A percentile compares a stretch with the other conserved stretches of the same genome.
phyloP scores from a whole-genome alignment of 2,113 vertebrate genomes.

The Brachyhypopomus occidentalis region DNA sequence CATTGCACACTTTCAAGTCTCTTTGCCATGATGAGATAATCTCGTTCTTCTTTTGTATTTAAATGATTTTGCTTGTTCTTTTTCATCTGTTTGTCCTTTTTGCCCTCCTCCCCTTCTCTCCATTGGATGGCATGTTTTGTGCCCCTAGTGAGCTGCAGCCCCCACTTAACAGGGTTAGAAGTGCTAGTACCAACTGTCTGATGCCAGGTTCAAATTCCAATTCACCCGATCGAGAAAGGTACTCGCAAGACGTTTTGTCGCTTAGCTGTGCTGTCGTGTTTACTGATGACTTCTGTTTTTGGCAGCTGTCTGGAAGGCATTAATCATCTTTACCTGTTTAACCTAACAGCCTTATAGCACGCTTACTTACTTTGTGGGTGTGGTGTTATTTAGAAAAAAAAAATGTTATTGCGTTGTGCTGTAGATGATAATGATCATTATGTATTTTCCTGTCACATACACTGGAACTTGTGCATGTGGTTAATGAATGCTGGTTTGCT shows the following conservation, averaged over 20 bases:
- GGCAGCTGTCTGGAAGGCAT: not conserved
- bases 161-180: slow-evolving; percentile 98
- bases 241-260: slow-evolving; percentile 71
- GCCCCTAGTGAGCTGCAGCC: slow-evolving; percentile 98
- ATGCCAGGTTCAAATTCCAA: slow-evolving; percentile 96
- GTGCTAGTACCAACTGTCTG: slow-evolving; percentile 99
- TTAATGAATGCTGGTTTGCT: slow-evolving; percentile 16
- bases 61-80: slow-evolving; percentile 84
- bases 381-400: not conserved
- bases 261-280: slow-evolving; percentile 19
- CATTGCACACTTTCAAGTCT: slow-evolving; percentile 14
- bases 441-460: not conserved
- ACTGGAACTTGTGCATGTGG: not conserved
- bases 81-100: slow-evolving; percentile 63
- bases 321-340: slow-evolving; percentile 12
- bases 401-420: not conserved
- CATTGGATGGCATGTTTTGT: slow-evolving; percentile 85
- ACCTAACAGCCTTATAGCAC: slow-evolving; percentile 1
- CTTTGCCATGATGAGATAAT: slow-evolving; percentile 22
- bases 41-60: slow-evolving; percentile 49
- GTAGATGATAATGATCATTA: no score
- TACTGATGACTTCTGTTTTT: slow-evolving; percentile 19
- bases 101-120: slow-evolving; percentile 36
- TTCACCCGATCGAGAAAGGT: slow-evolving; percentile 98
- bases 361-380: not conserved